Percentiles rank a stretch among this genome's conserved stretches.
Conservation (phyloP, 2,113 vertebrate species). For the Vidua chalybeata region DNA sequence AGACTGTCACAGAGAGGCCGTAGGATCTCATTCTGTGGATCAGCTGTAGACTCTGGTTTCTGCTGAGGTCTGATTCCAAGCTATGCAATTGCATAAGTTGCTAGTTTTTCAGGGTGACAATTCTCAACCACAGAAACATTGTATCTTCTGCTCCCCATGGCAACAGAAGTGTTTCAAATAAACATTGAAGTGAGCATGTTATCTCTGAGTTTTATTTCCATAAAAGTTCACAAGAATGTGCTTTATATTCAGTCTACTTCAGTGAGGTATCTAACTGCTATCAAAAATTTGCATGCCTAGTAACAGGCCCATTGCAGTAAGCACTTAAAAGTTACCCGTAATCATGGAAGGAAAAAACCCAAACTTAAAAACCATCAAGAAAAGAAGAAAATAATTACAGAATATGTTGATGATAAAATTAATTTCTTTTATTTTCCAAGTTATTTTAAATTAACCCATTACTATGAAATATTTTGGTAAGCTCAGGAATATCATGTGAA, state of each 20-base stretch:
- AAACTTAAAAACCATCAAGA: background rate
- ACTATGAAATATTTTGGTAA: background rate
- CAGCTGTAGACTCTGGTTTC: background rate
- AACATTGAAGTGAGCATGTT: background rate
- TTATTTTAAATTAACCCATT: background rate
- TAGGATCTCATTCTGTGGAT: background rate
- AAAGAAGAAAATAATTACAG: background rate
- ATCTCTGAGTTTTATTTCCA: background rate
- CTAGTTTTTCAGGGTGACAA: background rate
- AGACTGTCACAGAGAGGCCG: background rate
- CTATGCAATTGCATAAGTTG: background rate
- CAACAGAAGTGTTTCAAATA: background rate
- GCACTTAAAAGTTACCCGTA: background rate
- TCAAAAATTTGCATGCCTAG: background rate
- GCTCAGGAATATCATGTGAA: accelerated
- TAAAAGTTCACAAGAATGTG: background rate
- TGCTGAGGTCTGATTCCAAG: background rate
- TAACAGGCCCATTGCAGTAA: background rate
- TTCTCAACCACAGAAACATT: background rate
- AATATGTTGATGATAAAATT: background rate
- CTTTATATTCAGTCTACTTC: background rate
- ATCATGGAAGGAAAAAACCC: background rate
- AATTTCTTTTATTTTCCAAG: background rate
- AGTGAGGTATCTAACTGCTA: background rate
- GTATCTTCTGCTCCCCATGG: background rate